phyloP scores from a whole-genome alignment of 1,140 invertebrate genomes.

The Olivierus martensii region DNA sequence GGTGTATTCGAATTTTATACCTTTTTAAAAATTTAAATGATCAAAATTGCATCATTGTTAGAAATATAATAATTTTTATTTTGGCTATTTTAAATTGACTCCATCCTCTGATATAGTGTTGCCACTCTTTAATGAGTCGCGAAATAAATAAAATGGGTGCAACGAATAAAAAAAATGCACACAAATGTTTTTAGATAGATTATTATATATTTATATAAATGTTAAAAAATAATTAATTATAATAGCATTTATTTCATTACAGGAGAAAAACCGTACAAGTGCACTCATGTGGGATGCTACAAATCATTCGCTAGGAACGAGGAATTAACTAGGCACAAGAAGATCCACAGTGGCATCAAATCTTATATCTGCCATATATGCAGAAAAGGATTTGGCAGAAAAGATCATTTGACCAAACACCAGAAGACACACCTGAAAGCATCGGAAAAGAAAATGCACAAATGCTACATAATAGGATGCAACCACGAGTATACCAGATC shows the following conservation, averaged over 20 bases:
- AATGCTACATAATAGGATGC: slow-evolving; percentile 20
- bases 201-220: too few species aligned
- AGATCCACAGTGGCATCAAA: slow-evolving; percentile 50
- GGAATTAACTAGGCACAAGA: slow-evolving; percentile 75
- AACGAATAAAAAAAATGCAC: too few species aligned
- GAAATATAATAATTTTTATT: too few species aligned
- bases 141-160: too few species aligned
- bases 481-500: slow-evolving; percentile 23
- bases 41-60: too few species aligned
- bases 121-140: too few species aligned
- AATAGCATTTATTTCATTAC: slow-evolving; percentile 23
- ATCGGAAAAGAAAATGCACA: slow-evolving; percentile 22
- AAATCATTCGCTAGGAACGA: slow-evolving; percentile 88
- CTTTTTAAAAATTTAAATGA: too few species aligned
- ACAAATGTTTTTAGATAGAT: too few species aligned
- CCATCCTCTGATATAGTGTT: too few species aligned
- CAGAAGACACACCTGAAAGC: slow-evolving; percentile 43
- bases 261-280: slow-evolving; percentile 75
- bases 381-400: slow-evolving; percentile 72
- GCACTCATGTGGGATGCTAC: slow-evolving; percentile 63
- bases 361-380: slow-evolving; percentile 58
- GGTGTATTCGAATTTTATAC: too few species aligned
- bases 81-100: too few species aligned
- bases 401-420: slow-evolving; percentile 45
- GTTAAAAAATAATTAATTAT: too few species aligned